These are phyloP conservation scores for Lytechinus variegatus DNA, from an alignment of 35 echinoderm and acorn worm species.

Conservation along the genomic window DNA sequence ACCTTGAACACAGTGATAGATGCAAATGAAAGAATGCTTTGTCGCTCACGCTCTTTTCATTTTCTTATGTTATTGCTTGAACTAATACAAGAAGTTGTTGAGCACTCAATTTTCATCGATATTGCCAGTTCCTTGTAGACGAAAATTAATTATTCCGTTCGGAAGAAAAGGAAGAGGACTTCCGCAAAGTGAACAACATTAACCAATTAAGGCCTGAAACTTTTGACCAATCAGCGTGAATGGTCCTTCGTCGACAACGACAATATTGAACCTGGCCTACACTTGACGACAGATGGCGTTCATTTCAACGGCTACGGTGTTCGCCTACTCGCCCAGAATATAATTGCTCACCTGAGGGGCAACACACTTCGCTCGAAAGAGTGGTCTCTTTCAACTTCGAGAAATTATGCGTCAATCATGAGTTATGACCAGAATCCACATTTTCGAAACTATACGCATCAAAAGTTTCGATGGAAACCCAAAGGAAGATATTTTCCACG, in stretches of 20 bases:
- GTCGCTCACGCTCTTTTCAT: no score
- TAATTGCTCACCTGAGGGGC: not conserved
- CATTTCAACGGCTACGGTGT: not conserved
- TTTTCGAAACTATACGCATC: not conserved
- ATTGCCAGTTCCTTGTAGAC: no score
- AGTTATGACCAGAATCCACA: not conserved
- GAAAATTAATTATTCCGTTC: conserved; percentile 22
- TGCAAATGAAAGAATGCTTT: no score
- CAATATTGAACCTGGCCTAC: not conserved
- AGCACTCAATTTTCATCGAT: no score
- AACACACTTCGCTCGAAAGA: not conserved
- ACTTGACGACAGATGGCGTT: conserved; percentile 29
- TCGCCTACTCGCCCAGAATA: not conserved
- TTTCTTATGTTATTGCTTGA: no score
- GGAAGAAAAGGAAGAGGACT: conserved; percentile 5
- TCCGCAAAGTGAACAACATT: conserved; percentile 30
- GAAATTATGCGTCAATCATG: not conserved
- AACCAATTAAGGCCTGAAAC: not conserved
- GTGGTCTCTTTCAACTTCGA: not conserved
- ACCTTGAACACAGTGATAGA: no score
- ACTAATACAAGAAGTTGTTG: no score
- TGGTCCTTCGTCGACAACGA: conserved; percentile 39
- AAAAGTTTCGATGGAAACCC: not conserved
- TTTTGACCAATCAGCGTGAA: conserved; percentile 23
- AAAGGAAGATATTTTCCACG: not conserved